A percentile compares a stretch with the other conserved stretches of the same genome.
These are phyloP conservation scores for Scyliorhinus canicula DNA, from an alignment of 2,797 vertebrate genomes.

Conservation along the genomic window DNA sequence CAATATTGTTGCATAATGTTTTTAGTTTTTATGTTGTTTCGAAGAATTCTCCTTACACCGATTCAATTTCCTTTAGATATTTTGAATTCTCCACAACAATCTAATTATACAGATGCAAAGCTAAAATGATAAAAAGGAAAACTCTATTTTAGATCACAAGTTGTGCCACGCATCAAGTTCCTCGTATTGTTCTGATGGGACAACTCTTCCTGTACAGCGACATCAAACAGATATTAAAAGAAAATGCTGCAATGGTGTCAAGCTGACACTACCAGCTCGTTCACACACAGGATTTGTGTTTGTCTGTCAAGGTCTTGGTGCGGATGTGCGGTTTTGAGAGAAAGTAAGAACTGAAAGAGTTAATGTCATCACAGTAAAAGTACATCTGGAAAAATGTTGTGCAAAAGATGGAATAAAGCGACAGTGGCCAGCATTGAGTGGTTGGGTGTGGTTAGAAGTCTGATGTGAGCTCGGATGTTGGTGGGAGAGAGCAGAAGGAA, in stretches of 20 bases:
- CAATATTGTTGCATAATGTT: not conserved
- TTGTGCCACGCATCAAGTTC: not conserved
- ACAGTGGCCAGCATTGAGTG: not conserved
- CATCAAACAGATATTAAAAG: not conserved
- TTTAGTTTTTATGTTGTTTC: not conserved
- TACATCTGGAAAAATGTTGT: not conserved
- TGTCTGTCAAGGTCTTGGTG: not conserved
- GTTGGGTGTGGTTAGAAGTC: not conserved
- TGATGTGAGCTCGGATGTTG: not conserved
- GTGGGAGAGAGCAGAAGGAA: not conserved
- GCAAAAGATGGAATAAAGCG: not conserved
- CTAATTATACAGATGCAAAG: not conserved
- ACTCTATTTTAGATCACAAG: not conserved
- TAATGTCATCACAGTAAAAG: not conserved
- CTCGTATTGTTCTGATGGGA: constrained; percentile 13
- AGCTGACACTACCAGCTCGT: not conserved
- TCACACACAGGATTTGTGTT: not conserved
- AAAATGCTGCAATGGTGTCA: not conserved
- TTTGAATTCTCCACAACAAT: not conserved
- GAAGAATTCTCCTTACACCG: not conserved
- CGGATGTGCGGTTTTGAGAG: not conserved
- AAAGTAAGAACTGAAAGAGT: not conserved
- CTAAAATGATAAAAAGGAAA: not conserved
- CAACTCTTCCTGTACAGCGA: not conserved
- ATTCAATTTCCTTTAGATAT: constrained; percentile 16